Evolutionary conservation across 2,888 invertebrate species (phyloP).

Genomic region (Rutpela maculata): DNA sequence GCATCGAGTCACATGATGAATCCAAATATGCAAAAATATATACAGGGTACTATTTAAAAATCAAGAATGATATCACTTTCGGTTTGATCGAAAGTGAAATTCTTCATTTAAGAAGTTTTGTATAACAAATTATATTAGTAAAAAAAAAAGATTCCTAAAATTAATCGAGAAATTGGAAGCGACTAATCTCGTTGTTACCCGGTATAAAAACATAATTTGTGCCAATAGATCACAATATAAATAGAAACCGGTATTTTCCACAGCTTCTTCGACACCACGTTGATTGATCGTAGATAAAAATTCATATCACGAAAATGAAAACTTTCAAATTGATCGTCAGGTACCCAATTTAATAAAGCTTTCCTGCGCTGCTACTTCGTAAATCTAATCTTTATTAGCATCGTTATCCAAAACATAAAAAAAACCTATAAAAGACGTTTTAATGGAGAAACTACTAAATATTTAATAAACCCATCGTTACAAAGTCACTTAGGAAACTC

Average conservation of each 20-base stretch:
- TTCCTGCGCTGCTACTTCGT: constrained; percentile 3
- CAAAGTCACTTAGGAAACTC: constrained; percentile 23
- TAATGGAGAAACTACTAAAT: constrained; percentile 32
- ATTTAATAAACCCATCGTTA: constrained; percentile 35
- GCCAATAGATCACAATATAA: too few species aligned
- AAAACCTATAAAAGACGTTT: constrained; percentile 39
- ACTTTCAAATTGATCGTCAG: constrained; percentile 1
- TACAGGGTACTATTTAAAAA: too few species aligned
- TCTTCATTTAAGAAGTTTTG: too few species aligned
- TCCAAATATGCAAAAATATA: too few species aligned
- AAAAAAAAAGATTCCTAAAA: too few species aligned
- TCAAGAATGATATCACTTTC: too few species aligned
- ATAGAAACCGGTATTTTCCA: too few species aligned
- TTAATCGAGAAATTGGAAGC: not conserved
- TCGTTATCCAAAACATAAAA: constrained; percentile 31
- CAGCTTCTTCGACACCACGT: not conserved
- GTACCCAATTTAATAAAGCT: constrained; percentile 17
- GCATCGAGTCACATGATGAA: too few species aligned
- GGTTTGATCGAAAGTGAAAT: too few species aligned
- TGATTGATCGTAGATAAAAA: not conserved
- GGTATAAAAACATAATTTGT: too few species aligned
- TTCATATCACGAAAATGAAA: constrained; percentile 11
- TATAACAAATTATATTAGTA: too few species aligned
- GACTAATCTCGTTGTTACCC: too few species aligned
- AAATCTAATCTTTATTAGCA: constrained; percentile 35